These are phyloP conservation scores for Megalopta genalis DNA, from an alignment of 1,140 invertebrate species.

Conservation along the genomic window DNA sequence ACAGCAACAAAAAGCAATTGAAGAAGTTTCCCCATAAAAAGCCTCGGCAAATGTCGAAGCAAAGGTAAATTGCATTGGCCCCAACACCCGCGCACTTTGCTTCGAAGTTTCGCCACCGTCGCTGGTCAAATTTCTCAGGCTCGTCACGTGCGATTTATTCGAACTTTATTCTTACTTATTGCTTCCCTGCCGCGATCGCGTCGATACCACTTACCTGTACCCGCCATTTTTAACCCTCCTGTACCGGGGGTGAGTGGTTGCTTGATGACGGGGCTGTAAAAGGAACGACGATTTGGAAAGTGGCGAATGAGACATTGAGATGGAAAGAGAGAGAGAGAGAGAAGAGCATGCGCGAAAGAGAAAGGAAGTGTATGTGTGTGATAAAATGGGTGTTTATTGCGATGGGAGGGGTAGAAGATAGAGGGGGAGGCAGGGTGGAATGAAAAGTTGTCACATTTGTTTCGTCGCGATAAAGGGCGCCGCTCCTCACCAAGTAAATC, in stretches of 20 bases:
- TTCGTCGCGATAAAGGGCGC: constrained; percentile 40
- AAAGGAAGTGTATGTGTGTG: constrained; percentile 17
- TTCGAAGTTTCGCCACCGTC: too few relatives aligned
- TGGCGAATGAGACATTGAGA: constrained; percentile 48
- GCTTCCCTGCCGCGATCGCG: constrained; percentile 29
- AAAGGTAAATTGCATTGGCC: constrained; percentile 56
- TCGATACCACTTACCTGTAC: constrained; percentile 36
- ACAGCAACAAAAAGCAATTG: constrained; percentile 28
- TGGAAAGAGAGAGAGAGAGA: background rate
- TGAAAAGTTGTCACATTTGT: constrained; percentile 60
- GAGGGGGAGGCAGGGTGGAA: constrained; percentile 15
- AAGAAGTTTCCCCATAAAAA: constrained; percentile 37
- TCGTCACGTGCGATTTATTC: too few relatives aligned
- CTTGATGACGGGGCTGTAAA: constrained; percentile 55
- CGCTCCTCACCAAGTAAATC: constrained; percentile 26
- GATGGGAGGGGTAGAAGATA: constrained; percentile 25
- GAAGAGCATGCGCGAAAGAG: too few relatives aligned
- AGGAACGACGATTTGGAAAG: constrained; percentile 58
- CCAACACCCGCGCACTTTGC: too few relatives aligned
- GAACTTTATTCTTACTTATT: too few relatives aligned
- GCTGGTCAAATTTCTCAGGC: too few relatives aligned
- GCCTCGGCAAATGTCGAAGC: constrained; percentile 5
- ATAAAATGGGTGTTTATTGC: constrained; percentile 56
- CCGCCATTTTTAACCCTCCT: constrained; percentile 1
- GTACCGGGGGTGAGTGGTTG: background rate